Evolutionary conservation across 2,888 invertebrate genomes (phyloP).

Genomic region (Anoncus sp.): DNA sequence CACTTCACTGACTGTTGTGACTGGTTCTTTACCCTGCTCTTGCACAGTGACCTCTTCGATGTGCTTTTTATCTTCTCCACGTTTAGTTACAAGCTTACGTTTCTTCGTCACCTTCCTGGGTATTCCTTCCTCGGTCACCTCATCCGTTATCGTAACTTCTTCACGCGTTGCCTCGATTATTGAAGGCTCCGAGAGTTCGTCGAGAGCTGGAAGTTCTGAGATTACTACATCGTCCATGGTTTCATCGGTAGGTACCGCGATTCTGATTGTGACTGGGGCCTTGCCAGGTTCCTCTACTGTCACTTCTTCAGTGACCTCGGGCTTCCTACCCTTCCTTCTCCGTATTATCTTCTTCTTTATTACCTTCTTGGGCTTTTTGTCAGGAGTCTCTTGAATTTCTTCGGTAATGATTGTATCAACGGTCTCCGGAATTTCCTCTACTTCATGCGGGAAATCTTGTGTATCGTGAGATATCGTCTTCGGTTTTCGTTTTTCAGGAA

Average conservation of each 20-base stretch:
- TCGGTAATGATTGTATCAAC: constrained; percentile 67
- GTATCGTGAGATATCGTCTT: constrained; percentile 72
- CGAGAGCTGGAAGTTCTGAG: constrained; percentile 34
- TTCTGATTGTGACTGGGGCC: constrained; percentile 45
- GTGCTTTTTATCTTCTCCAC: constrained; percentile 66
- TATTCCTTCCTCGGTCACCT: constrained; percentile 78
- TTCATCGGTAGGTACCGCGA: constrained; percentile 51
- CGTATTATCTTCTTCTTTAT: constrained; percentile 60
- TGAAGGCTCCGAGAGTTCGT: constrained; percentile 64
- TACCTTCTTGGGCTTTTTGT: constrained; percentile 60
- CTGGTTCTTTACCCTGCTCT: constrained; percentile 73
- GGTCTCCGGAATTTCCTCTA: constrained; percentile 48
- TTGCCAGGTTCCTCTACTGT: constrained; percentile 71
- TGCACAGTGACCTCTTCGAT: constrained; percentile 81
- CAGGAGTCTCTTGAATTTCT: constrained; percentile 69
- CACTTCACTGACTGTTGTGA: constrained; percentile 69
- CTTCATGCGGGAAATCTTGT: constrained; percentile 62
- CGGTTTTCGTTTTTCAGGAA: constrained; percentile 67
- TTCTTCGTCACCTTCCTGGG: constrained; percentile 69
- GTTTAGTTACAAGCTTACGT: constrained; percentile 67
- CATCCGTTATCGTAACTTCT: constrained; percentile 80
- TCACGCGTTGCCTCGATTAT: constrained; percentile 63
- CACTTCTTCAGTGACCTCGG: constrained; percentile 71
- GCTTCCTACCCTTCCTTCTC: constrained; percentile 57
- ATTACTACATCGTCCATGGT: constrained; percentile 42